Base-by-base conservation (phyloP, 2,113 vertebrate species). In the Colossoma macropomum region DNA sequence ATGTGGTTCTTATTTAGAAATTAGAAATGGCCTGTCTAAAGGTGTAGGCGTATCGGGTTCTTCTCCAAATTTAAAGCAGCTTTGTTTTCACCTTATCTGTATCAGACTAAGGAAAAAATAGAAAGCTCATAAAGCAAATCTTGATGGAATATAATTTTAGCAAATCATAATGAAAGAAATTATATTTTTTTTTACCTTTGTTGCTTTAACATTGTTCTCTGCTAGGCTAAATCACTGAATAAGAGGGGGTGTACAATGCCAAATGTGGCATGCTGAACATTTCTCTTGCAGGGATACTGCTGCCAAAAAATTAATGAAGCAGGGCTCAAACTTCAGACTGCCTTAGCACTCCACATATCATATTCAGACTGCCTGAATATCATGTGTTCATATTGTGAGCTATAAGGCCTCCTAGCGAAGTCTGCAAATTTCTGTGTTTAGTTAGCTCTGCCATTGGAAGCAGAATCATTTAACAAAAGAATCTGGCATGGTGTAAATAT, bases 1-100 rank as follows among this genome's bases (percentile, higher is more conserved):
- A 91, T 90, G 78, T 92, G 92, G 88, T 92, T 93, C 87, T 79
- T 80, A 84, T 94, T 92, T 88, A 80, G 62, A 82, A 89, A 91
- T 89, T 90, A 84, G 83, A 86, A 81, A 89, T 77, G 89, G 86
- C 81, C 82, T 90, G 77, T 74, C 89, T 82, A 87, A 83, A 89
- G 88, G 87, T 86, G 82, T 60, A 80, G 77, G 75, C 41, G 77
- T 88, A 89, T 91, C 88, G 23, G 79, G 85, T 91, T 89, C 85
- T 45, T 75, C 86, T 87, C 66, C 70, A 71, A 80, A 86, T 88
- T 82, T 86, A 87, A 75, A 71, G 83, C 88, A 88, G 69, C 59
- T 88, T 88, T 90, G 81, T 90, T 90, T 85, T 85, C 80, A 85
- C 89, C 88, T 56, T 80, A 88, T 77, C 86, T 79, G 79, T 87